phyloP scores from a whole-genome alignment of 2,888 invertebrate genomes.

The Sinotaia quadrata region DNA sequence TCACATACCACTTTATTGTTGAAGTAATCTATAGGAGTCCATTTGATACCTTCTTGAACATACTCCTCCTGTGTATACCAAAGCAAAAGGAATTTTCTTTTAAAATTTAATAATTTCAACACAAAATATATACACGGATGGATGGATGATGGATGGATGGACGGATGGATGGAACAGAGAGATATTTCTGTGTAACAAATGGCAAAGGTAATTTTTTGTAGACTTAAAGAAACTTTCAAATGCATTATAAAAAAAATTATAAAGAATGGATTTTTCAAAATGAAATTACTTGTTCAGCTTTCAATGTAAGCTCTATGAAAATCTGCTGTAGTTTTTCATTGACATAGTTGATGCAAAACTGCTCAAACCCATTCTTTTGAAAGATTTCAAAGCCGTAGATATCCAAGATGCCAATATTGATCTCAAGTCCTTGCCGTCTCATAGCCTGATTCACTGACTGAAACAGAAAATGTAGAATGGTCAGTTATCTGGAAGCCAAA shows the following conservation, averaged over 20 bases:
- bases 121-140: no score
- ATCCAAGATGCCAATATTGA: slow-evolving; percentile 79
- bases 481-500: no score
- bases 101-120: not conserved
- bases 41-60: slow-evolving; percentile 79
- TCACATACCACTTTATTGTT: slow-evolving; percentile 82
- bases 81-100: no score
- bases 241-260: no score
- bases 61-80: slow-evolving; percentile 83
- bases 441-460: slow-evolving; percentile 79
- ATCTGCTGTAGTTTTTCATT: slow-evolving; percentile 83
- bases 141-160: no score
- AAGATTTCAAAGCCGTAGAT: slow-evolving; percentile 84
- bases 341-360: slow-evolving; percentile 82
- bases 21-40: slow-evolving; percentile 81
- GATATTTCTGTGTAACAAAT: no score
- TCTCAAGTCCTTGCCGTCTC: slow-evolving; percentile 74
- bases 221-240: no score
- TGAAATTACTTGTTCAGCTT: slow-evolving; percentile 78
- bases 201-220: no score
- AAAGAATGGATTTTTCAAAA: no score
- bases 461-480: slow-evolving; percentile 8
- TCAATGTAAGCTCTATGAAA: slow-evolving; percentile 81
- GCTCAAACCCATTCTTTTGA: slow-evolving; percentile 81
- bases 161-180: not conserved